Percentiles rank a stretch among this genome's conserved stretches.
Evolutionary conservation across 2,888 invertebrate species (phyloP).

Genomic region (Leucozona laternaria): DNA sequence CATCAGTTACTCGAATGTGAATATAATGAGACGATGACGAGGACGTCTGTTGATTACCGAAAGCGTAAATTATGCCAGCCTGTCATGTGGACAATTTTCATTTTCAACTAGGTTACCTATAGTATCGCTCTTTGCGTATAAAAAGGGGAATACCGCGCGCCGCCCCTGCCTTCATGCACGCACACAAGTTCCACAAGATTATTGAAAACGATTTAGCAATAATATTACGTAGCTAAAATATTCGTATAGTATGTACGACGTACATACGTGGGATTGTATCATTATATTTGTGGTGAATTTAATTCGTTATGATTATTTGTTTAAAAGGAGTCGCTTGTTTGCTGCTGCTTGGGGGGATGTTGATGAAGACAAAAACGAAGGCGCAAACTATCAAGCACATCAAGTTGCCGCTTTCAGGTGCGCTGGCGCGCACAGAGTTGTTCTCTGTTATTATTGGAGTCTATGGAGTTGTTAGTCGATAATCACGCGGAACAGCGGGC

Average conservation of each 20-base stretch:
- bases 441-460: slow-evolving; percentile 65
- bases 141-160: neutral
- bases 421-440: slow-evolving; percentile 34
- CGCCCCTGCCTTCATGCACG: no score
- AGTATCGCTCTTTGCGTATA: neutral
- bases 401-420: neutral
- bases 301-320: slow-evolving; percentile 70
- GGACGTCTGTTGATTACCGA: neutral
- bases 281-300: slow-evolving; percentile 13
- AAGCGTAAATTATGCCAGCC: slow-evolving; percentile 60
- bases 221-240: neutral
- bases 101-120: neutral
- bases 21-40: neutral
- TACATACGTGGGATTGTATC: slow-evolving; percentile 9
- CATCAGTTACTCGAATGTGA: neutral
- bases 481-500: slow-evolving; percentile 65
- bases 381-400: neutral
- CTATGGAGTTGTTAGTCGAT: slow-evolving; percentile 71
- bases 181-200: slow-evolving; percentile 12
- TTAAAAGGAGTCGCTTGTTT: slow-evolving; percentile 32
- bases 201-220: slow-evolving; percentile 61
- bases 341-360: slow-evolving; percentile 28
- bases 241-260: no score
- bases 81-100: slow-evolving; percentile 57
- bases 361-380: neutral